Evolutionary conservation across 2,797 vertebrate genomes (phyloP).

Genomic region (Rachycentron canadum): DNA sequence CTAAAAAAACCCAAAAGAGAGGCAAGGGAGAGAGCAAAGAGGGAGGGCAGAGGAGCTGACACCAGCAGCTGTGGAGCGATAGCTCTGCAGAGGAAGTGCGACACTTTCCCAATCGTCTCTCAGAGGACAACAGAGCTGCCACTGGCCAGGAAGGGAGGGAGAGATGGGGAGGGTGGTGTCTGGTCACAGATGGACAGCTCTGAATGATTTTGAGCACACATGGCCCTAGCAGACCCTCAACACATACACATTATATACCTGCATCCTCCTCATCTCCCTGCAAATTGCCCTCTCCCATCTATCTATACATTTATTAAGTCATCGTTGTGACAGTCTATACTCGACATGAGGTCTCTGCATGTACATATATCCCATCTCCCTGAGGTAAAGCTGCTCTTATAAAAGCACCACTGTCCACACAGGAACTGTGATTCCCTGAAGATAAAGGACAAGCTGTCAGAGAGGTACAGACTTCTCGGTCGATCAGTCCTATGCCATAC

Average conservation of each 20-base stretch:
- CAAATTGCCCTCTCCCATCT: conserved; percentile 58
- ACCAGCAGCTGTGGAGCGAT: conserved; percentile 79
- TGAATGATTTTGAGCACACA: conserved; percentile 50
- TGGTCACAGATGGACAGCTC: conserved; percentile 68
- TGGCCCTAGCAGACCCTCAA: conserved; percentile 37
- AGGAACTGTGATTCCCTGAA: conserved; percentile 53
- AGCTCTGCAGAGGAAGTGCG: conserved; percentile 88
- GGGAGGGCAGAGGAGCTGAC: conserved; percentile 81
- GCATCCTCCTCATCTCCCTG: conserved; percentile 54
- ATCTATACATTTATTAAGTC: conserved; percentile 67
- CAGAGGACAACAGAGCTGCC: conserved; percentile 79
- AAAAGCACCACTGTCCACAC: conserved; percentile 45
- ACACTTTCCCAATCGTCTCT: conserved; percentile 82
- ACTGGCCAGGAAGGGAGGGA: conserved; percentile 67
- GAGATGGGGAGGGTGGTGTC: conserved; percentile 36
- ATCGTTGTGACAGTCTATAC: conserved; percentile 58
- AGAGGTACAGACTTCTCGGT: conserved; percentile 35
- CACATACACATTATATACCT: conserved; percentile 54
- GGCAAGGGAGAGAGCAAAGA: conserved; percentile 45
- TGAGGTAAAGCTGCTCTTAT: conserved; percentile 58
- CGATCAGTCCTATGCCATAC: conserved; percentile 48
- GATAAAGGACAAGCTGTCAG: conserved; percentile 67
- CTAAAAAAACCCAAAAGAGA: conserved; percentile 2
- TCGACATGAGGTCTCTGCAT: conserved; percentile 54
- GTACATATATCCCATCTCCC: conserved; percentile 60